Evolutionary conservation across 2,888 invertebrate genomes (phyloP), one percentile per base, ranked within the genome.

Genomic region (Gonocerus acuteangulatus): DNA sequence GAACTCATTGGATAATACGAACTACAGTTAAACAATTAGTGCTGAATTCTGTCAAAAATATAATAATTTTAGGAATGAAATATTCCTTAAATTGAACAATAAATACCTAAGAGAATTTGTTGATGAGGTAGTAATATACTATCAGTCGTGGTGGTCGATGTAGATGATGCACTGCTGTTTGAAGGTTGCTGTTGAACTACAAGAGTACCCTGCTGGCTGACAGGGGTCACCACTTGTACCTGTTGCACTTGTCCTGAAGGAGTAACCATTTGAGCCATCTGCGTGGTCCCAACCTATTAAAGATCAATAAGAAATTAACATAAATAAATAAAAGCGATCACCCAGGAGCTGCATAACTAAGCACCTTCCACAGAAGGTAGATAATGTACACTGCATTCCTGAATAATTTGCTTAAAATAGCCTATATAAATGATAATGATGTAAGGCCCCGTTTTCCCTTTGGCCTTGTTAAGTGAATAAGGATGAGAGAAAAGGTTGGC

Each of bases 241-340:
- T 92, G 90, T 69, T 93, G 93, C 60, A 92, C 85, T 72, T 91
- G 92, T 0, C 92, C 92, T 56, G 84, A 86, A 0, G 91, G 91
- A 2, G 91, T 89, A n/a, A 92, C 80, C 32, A 90, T 86, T 72
- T 89, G 90, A 0, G 90, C 88, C 60, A 88, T 77, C 73, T 86
- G 84, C 67, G 83, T 42, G 2, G 54, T 81, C 36, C 80, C 79
- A 79, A 71, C 77, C 79, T 79, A 68, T 1, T n/a, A n/a, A n/a
- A 68, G 70, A 64, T 58, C 57, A 60, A 59, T 13, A 42, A 32
- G 42, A 60, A 32, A 44, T 16, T 44, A 44, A 44, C 6, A 9
- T 44, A 9, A 6, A 16, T 44, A 18, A 16, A 9, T 16, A 7
- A 44, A 36, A 36, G 9, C 11, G 11, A 36, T 13, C 11, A 36